Conservation (phyloP, 2,888 invertebrate species). For the Alloplasta piceator region DNA sequence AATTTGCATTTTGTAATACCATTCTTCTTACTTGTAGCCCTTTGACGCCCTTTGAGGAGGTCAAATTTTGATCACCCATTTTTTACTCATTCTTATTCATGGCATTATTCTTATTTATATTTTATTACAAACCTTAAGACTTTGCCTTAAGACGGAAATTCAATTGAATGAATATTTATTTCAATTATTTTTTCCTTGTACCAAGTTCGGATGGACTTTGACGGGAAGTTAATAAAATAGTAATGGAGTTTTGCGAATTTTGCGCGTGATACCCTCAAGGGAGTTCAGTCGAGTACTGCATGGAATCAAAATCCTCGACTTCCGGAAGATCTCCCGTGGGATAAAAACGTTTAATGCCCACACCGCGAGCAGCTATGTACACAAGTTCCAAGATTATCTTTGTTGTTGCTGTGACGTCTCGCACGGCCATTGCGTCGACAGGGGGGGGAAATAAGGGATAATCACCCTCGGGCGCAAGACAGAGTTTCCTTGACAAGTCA, state of each 20-base stretch:
- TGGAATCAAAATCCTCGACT: constrained; percentile 8
- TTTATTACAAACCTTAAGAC: no score
- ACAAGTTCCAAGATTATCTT: constrained; percentile 51
- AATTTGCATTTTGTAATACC: no score
- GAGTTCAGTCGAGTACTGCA: background rate
- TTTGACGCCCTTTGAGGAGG: no score
- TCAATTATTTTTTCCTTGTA: no score
- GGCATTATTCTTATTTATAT: no score
- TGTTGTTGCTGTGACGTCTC: constrained; percentile 39
- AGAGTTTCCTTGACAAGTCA: constrained; percentile 50
- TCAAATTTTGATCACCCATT: no score
- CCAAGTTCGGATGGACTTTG: background rate
- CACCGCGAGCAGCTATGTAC: background rate
- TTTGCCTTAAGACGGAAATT: no score
- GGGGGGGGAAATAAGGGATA: background rate
- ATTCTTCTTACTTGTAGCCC: no score
- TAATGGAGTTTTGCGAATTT: background rate
- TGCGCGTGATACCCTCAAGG: background rate
- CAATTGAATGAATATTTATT: no score
- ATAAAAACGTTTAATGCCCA: background rate
- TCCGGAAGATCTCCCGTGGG: constrained; percentile 4
- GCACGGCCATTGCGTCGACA: background rate
- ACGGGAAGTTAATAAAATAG: constrained; percentile 7
- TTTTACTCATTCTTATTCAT: no score
- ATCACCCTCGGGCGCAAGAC: constrained; percentile 23